Evolutionary conservation across 2,888 invertebrate genomes (phyloP).

Genomic region (Xylota sylvarum): DNA sequence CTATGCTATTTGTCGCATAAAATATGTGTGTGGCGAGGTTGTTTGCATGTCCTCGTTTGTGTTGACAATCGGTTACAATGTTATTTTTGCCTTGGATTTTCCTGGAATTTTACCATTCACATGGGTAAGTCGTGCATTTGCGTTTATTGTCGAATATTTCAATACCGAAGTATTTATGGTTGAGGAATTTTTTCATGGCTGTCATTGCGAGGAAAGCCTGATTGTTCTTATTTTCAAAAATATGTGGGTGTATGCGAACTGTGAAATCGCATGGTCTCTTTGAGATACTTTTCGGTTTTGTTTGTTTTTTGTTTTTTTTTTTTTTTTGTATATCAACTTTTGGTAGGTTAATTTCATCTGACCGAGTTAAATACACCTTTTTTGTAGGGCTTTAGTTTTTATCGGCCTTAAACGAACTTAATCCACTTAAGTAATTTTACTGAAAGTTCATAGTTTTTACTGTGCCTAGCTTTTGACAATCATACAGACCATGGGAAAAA

Average conservation of each 20-base stretch:
- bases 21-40: background rate
- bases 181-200: background rate
- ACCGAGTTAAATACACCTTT: background rate
- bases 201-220: background rate
- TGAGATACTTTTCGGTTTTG: background rate
- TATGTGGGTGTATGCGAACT: background rate
- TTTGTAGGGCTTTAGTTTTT: background rate
- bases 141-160: background rate
- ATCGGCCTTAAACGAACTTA: background rate
- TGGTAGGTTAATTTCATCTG: background rate
- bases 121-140: background rate
- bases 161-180: background rate
- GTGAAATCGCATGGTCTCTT: background rate
- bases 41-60: background rate
- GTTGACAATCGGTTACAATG: background rate
- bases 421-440: background rate
- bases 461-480: too few species aligned
- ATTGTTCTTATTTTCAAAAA: background rate
- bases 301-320: background rate
- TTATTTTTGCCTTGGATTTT: conserved; percentile 6
- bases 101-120: background rate
- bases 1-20: background rate
- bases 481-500: too few species aligned
- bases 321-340: too few species aligned
- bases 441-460: background rate